Base-by-base conservation (phyloP, 1,140 invertebrate genomes). In the Batillaria attramentaria region DNA sequence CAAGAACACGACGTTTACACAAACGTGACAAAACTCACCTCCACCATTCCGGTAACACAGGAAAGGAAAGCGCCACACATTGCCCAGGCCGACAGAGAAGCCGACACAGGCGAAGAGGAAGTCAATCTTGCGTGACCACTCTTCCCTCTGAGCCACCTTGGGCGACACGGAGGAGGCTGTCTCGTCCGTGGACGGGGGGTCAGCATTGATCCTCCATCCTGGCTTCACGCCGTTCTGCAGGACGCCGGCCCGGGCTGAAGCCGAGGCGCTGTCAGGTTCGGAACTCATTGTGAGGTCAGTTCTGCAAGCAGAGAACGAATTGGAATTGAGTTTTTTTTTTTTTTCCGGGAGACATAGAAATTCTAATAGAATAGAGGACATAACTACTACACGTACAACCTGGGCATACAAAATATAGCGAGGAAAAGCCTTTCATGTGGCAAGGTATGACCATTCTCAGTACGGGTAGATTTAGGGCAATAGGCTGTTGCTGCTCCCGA, bases 21-120 rank as follows among this genome's bases (percentile, higher is more conserved):
- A n/a, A n/a, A n/a, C n/a, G n/a, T n/a, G 24, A 60, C 1, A 65
- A 20, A 6, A 70, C 81, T 81, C 60, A 89, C 90, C 91, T 77
- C 91, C 91, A 20, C 91, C 91, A 81, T 91, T 92, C 81, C 90
- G 91, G 80, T 90, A 92, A 77, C 91, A 92, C 31, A 92, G 85
- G 82, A 92, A 92, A 18, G 91, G 91, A 82, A 92, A 92, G 10
- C 91, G 79, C 91, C 91, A 92, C 4, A 92, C 91, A 78, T 92
- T 92, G 18, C 91, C 91, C 81, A 87, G 92, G 79, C 91, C 92
- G 6, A 92, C 92, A 20, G 91, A 91, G 78, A 89, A 90, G 43
- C 90, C 90, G 10, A 92, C 87, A 46, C 90, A 86, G 13, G 92
- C 91, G 18, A 92, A 78, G 24, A 92, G 86, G 83, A 92, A 92